Percentiles rank a stretch among this genome's conserved stretches.
These are phyloP conservation scores for Ceriagrion tenellum DNA, from an alignment of 2,888 invertebrate species.

Conservation along the genomic window DNA sequence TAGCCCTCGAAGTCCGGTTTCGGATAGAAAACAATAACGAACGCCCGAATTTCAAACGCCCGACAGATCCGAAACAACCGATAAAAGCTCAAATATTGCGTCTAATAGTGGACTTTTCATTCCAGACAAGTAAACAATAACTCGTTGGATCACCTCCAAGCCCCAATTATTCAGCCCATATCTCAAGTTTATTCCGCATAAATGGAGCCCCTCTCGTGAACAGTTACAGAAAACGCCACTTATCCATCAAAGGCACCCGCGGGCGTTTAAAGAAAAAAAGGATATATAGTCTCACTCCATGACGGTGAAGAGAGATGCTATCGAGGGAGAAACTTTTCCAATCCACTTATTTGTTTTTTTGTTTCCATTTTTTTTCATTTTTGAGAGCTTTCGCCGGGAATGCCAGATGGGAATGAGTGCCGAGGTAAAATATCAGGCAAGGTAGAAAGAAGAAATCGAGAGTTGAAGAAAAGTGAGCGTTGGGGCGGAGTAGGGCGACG, in stretches of 20 bases:
- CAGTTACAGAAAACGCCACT: background rate
- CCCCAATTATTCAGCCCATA: background rate
- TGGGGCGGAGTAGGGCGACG: background rate
- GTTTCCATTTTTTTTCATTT: background rate
- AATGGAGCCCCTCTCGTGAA: background rate
- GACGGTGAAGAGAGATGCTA: background rate
- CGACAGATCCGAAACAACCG: no score
- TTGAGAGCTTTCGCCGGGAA: background rate
- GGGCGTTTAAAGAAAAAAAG: background rate
- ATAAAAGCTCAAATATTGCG: no score
- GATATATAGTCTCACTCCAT: background rate
- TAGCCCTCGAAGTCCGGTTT: no score
- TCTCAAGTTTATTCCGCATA: background rate
- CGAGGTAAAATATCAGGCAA: background rate
- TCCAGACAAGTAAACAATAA: background rate
- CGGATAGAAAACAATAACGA: no score
- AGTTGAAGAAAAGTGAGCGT: background rate
- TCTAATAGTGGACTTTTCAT: background rate
- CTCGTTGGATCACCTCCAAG: background rate
- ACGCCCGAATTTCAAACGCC: no score
- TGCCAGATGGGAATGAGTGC: constrained; percentile 6
- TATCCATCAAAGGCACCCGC: background rate
- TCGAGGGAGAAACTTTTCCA: background rate
- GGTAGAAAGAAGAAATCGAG: constrained; percentile 8
- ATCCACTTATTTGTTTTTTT: background rate